Conservation (phyloP, 64 coral and sea anemone species). For the Montipora sp. region DNA sequence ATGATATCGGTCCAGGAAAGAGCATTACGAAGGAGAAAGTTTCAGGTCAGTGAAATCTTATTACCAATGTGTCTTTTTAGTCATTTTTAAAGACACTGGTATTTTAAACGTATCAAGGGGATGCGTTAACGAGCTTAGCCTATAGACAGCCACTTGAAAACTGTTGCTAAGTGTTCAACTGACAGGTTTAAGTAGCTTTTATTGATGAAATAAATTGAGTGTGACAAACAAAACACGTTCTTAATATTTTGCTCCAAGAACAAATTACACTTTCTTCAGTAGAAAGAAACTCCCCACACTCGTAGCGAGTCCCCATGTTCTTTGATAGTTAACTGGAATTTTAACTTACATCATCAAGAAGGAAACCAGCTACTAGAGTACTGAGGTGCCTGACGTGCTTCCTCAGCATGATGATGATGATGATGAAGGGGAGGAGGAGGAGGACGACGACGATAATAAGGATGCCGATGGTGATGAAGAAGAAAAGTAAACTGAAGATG, state of each 20-base stretch:
- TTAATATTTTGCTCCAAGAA: background rate
- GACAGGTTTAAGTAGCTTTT: background rate
- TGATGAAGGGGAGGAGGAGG: too few species aligned
- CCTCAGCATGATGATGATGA: too few species aligned
- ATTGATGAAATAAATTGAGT: conserved; percentile 5
- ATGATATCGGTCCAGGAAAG: conserved; percentile 44
- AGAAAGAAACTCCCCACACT: too few species aligned
- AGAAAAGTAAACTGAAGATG: too few species aligned
- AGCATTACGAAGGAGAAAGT: conserved; percentile 33
- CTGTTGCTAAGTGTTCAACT: background rate
- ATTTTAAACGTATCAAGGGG: conserved; percentile 25
- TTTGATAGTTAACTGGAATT: too few species aligned
- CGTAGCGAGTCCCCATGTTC: too few species aligned
- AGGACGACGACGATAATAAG: too few species aligned
- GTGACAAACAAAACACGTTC: background rate
- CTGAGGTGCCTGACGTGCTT: too few species aligned
- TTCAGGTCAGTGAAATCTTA: conserved; percentile 4
- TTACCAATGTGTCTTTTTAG: background rate
- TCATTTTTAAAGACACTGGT: background rate
- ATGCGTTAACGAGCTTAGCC: background rate
- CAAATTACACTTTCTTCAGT: background rate
- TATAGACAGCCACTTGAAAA: background rate
- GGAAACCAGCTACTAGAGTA: too few species aligned
- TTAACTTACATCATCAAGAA: too few species aligned
- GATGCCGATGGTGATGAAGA: too few species aligned